phyloP scores from a whole-genome alignment of 1,140 invertebrate genomes.

The Pseudomyrmex flavicornis region DNA sequence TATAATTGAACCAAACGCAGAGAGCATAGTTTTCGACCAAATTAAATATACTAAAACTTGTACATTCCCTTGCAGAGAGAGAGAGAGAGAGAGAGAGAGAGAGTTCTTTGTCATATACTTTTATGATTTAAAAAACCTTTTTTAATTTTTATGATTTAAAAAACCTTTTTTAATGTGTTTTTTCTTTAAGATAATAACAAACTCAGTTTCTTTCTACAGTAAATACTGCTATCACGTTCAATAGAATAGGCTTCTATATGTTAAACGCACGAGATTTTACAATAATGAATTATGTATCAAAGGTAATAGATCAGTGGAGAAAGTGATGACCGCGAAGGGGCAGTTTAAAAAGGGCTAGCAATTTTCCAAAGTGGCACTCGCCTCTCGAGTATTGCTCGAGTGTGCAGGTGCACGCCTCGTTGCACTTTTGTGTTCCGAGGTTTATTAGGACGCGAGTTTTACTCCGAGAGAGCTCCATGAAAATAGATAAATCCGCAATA shows the following conservation, averaged over 20 bases:
- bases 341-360: conserved; percentile 34
- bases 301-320: conserved; percentile 37
- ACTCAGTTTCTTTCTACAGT: too few species aligned
- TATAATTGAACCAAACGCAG: neutral
- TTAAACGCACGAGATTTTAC: neutral
- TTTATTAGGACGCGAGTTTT: conserved; percentile 39
- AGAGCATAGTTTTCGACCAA: neutral
- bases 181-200: neutral
- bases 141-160: neutral
- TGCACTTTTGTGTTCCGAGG: conserved; percentile 20
- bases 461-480: neutral
- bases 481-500: neutral
- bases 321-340: conserved; percentile 32
- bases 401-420: conserved; percentile 20
- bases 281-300: conserved; percentile 48
- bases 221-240: neutral
- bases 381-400: conserved; percentile 32
- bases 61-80: too few species aligned
- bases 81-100: too few species aligned
- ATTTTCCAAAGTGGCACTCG: conserved; percentile 43
- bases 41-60: conserved; percentile 8
- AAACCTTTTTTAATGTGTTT: neutral
- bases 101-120: neutral
- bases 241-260: neutral
- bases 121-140: neutral